A percentile compares a stretch with the other conserved stretches of the same genome.
Conservation (phyloP, 2,113 vertebrate genomes). For the Centropristis striata region DNA sequence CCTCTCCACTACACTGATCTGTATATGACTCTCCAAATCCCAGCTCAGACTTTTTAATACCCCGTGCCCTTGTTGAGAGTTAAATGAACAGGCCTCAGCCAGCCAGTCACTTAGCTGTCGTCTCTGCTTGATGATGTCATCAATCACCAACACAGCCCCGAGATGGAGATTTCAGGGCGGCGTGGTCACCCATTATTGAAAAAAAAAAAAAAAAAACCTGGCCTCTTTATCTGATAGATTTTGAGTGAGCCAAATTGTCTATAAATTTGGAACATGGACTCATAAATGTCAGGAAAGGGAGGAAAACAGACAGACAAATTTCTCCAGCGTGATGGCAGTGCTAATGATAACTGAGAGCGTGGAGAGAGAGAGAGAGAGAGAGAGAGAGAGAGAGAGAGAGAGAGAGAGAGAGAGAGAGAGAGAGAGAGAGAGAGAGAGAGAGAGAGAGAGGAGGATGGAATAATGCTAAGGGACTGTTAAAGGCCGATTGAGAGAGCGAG, state of each 20-base stretch:
- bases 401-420: constrained; percentile 3
- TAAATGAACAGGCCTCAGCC: constrained; percentile 65
- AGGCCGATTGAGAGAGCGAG: constrained; percentile 13
- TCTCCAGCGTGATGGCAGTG: constrained; percentile 62
- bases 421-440: not conserved
- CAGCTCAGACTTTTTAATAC: constrained; percentile 33
- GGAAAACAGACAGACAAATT: constrained; percentile 78
- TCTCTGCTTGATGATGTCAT: constrained; percentile 67
- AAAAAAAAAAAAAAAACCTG: constrained; percentile 76
- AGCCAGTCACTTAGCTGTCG: constrained; percentile 66
- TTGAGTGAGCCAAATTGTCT: constrained; percentile 80
- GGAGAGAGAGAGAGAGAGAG: not conserved
- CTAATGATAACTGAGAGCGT: constrained; percentile 65
- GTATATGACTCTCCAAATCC: constrained; percentile 22
- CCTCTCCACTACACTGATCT: not conserved
- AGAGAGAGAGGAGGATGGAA: not conserved
- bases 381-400: constrained; percentile 11
- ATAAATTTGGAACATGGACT: constrained; percentile 80
- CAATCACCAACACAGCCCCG: constrained; percentile 68
- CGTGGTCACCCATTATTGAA: constrained; percentile 69
- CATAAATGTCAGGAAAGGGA: constrained; percentile 77
- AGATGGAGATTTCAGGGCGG: constrained; percentile 63
- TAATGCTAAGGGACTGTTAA: constrained; percentile 8
- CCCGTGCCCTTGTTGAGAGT: constrained; percentile 44
- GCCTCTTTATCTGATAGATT: constrained; percentile 77